Base-by-base conservation (phyloP, 2,797 vertebrate genomes). In the Diplodus puntazzo region DNA sequence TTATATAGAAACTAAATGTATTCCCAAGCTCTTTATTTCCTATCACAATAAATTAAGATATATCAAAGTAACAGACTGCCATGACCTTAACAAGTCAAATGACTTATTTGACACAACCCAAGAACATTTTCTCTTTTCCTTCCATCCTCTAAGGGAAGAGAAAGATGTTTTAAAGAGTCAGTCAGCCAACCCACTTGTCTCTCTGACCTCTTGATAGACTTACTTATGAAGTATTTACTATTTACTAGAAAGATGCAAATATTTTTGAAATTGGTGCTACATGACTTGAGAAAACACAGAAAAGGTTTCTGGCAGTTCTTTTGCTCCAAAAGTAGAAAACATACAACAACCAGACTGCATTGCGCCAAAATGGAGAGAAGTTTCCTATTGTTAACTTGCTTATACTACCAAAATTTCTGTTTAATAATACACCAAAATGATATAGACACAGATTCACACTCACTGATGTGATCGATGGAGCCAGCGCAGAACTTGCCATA, bases 401-500 rank as follows among this genome's bases (percentile, higher is more conserved):
- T 11, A 39, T 39, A 11, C 10, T 11, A 11, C 39, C 39, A 39
- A 11, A 11, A 8, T 39, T 10, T 34, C 2, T 16, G 4, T 46
- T 49, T 50, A 11, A 48, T 9, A 39, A n/a, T n/a, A 12, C 11
- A 34, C 6, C 11, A 45, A 30, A 67, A 10, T n/a, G 3, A 42
- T 11, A 39, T 8, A 1, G 4, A 12, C 16, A 16, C 3, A 10
- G 20, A 42, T 69, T 39, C 2, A 14, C 61, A 96, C 98, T 97
- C 93, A 99, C 98, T 99, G 91, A 99, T 99, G 80, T 99, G 98
- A 94, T 99, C 98, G 20, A 99, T 98, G 77, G 98, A 89, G 75
- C 98, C 98, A 0, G 97, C 98, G 2, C 98, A 99, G 94, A 99
- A 99, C 84, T 99, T 99, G 0, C 98, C 98, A 0, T 98, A 99